Conservation (phyloP, 2,797 vertebrate species). For the Anableps anableps region DNA sequence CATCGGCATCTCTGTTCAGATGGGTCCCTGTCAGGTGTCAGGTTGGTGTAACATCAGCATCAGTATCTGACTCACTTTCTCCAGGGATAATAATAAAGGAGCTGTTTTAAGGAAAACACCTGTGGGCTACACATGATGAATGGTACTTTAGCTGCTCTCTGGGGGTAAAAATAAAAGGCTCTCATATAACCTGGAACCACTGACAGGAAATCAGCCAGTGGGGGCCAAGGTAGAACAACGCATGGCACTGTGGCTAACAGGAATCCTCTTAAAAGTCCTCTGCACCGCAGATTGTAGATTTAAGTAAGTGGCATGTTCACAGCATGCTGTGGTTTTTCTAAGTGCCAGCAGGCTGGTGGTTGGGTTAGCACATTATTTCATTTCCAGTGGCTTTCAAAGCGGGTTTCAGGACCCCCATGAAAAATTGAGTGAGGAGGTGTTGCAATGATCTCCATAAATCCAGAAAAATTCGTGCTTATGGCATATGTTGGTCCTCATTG, state of each 20-base stretch:
- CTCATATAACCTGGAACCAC: slow-evolving; percentile 13
- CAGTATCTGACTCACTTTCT: slow-evolving; percentile 51
- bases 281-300: slow-evolving; percentile 35
- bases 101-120: slow-evolving; percentile 26
- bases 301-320: slow-evolving; percentile 40
- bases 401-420: not conserved
- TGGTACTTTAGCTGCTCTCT: slow-evolving; percentile 25
- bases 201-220: slow-evolving; percentile 45
- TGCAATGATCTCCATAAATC: not conserved
- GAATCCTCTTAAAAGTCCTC: slow-evolving; percentile 38
- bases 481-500: no score
- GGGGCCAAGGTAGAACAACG: slow-evolving; percentile 27
- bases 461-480: not conserved
- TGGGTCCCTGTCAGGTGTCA: slow-evolving; percentile 32
- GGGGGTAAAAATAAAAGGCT: slow-evolving; percentile 33
- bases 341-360: slow-evolving; percentile 42
- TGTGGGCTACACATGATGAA: slow-evolving; percentile 31
- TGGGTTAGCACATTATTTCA: slow-evolving; percentile 35
- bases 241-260: slow-evolving; percentile 21
- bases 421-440: not conserved
- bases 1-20: slow-evolving; percentile 13
- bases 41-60: slow-evolving; percentile 10
- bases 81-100: slow-evolving; percentile 46
- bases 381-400: not conserved
- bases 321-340: slow-evolving; percentile 31